Conservation (phyloP, 2,888 invertebrate species). For the Ptilodon capucinus region DNA sequence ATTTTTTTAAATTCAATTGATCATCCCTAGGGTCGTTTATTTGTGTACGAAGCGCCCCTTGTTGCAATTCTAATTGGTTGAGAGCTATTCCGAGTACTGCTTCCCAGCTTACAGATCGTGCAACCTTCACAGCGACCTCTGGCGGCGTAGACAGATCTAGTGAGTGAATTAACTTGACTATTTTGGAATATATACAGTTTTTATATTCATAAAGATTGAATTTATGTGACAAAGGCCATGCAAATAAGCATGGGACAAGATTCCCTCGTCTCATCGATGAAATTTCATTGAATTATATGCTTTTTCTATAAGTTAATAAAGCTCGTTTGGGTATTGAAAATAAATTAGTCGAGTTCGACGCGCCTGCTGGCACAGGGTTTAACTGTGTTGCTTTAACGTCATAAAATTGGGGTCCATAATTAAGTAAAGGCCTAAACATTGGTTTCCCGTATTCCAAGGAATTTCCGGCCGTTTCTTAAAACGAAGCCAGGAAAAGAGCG, state of each 20-base stretch:
- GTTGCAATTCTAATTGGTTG: slow-evolving; percentile 21
- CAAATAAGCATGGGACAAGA: neutral
- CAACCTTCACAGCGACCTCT: neutral
- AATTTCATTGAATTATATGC: too few species aligned
- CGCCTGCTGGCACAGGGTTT: too few species aligned
- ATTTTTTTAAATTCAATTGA: too few species aligned
- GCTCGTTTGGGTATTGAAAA: too few species aligned
- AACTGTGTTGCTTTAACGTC: slow-evolving; percentile 1
- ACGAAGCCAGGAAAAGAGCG: slow-evolving; percentile 9
- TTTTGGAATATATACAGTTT: too few species aligned
- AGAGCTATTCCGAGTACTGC: slow-evolving; percentile 14
- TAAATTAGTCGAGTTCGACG: too few species aligned
- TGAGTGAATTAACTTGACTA: too few species aligned
- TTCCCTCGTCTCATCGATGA: too few species aligned
- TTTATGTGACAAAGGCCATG: too few species aligned
- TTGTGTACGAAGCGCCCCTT: slow-evolving; percentile 1
- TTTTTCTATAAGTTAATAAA: too few species aligned
- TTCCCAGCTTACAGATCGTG: slow-evolving; percentile 1
- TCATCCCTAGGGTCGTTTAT: too few species aligned
- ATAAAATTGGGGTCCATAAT: slow-evolving; percentile 30
- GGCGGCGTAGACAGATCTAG: neutral
- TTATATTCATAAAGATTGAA: too few species aligned
- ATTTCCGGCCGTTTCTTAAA: slow-evolving; percentile 11
- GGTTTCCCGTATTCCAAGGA: slow-evolving; percentile 12
- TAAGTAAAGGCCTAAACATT: slow-evolving; percentile 27